Conservation (phyloP, 1,140 invertebrate species). For the Sarcophaga peregrina region DNA sequence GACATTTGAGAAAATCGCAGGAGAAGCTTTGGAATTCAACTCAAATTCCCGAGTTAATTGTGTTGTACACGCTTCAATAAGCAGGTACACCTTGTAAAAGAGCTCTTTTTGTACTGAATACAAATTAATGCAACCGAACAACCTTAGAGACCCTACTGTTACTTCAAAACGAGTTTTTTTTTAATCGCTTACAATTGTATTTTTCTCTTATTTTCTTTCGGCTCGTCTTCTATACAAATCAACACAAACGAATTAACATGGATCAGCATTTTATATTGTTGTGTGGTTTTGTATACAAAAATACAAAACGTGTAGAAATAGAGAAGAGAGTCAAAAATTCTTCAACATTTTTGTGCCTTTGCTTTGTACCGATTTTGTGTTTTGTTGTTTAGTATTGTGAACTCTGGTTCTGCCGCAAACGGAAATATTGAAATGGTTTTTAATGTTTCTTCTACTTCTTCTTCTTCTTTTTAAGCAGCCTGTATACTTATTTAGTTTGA, state of each 20-base stretch:
- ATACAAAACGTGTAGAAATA: too few relatives aligned
- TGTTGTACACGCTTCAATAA: too few relatives aligned
- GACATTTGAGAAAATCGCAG: too few relatives aligned
- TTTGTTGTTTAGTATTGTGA: background rate
- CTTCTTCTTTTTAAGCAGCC: too few relatives aligned
- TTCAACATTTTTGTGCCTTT: background rate
- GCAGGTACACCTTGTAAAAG: too few relatives aligned
- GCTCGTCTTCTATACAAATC: background rate
- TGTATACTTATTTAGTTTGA: background rate
- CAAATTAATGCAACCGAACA: too few relatives aligned
- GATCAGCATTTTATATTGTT: constrained; percentile 12
- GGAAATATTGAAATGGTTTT: constrained; percentile 20
- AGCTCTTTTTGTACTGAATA: too few relatives aligned
- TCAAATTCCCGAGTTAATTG: too few relatives aligned
- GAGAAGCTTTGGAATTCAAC: too few relatives aligned
- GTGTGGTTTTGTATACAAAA: background rate
- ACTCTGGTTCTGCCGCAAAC: background rate
- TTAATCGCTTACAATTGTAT: background rate
- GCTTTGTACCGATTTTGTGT: background rate
- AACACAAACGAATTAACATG: background rate
- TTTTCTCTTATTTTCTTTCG: background rate
- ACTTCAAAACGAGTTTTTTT: too few relatives aligned
- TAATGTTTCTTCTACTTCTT: background rate
- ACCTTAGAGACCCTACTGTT: background rate
- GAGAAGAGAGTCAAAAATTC: background rate